Evolutionary conservation across 1,140 invertebrate species (phyloP), one percentile per base, ranked within the genome.

Genomic region (Drosophila pachea): DNA sequence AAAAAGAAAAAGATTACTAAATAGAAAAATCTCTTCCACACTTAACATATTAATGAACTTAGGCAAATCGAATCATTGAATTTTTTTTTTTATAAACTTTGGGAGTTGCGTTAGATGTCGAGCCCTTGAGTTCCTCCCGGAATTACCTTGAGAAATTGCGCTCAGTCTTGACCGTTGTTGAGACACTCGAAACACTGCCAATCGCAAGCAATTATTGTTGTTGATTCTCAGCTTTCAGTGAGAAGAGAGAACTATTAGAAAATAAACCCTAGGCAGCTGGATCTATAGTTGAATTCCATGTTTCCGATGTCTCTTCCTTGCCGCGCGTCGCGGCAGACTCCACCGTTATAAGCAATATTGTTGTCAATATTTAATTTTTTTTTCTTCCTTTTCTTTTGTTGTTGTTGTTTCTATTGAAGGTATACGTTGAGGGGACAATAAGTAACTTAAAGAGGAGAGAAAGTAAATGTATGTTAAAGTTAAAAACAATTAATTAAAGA

Each of bases 381-480:
- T 35, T 32, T 7, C 12, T 50, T 14, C 40, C 1, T 40, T 38
- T 14, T 14, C 5, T 0, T 1, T 42, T 12, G n/a, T 43, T 43
- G 6, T 7, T 42, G n/a, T 42, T 42, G 6, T 42, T 31, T 48
- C 50, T 50, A 52, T 70, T 53, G 36, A 66, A 54, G 11, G 64
- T 74, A 72, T 72, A 74, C 73, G 73, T 74, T 74, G 63, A 68
- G 73, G 62, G 68, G 73, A 74, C 73, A 74, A 74, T 74, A 74
- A 74, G 58, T 68, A 74, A 71, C 68, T 74, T 16, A 48, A 73
- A 73, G 70, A 40, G 32, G 16, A 32, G 58, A 48, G 35, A 60
- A 35, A 45, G 38, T 11, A 16, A 33, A 58, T 48, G 11, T 29
- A 53, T 38, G 29, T 33, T 8, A 42, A 59, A 11, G 8, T 40